phyloP scores from a whole-genome alignment of 2,113 vertebrate species.

The Spilogale gracilis region DNA sequence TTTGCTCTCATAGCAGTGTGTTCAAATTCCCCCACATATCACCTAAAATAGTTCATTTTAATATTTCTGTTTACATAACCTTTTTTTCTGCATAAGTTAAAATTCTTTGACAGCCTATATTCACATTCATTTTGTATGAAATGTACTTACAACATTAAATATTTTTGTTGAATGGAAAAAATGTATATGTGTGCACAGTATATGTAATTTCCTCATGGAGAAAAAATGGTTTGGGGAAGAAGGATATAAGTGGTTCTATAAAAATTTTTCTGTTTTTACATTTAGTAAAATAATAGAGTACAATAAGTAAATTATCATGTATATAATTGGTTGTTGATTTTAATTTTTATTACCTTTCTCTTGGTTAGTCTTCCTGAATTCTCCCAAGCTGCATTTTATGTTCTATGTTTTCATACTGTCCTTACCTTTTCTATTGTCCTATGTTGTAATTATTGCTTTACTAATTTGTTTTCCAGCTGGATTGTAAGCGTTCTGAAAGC shows the following conservation, averaged over 20 bases:
- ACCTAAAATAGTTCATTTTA: background rate
- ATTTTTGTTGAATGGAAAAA: background rate
- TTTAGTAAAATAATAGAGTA: background rate
- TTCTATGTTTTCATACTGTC: background rate
- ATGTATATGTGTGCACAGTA: background rate
- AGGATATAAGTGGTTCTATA: background rate
- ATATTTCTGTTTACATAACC: background rate
- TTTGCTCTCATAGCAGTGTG: background rate
- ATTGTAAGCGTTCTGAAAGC: conserved; percentile 19
- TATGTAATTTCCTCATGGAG: background rate
- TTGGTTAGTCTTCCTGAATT: background rate
- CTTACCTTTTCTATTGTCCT: background rate
- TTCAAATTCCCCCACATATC: background rate
- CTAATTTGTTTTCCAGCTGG: background rate
- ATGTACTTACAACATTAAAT: conserved; percentile 1
- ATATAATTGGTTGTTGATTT: background rate
- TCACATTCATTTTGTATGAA: background rate
- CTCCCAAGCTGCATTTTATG: background rate
- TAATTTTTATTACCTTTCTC: background rate
- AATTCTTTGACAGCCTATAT: conserved; percentile 5
- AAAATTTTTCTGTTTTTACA: background rate
- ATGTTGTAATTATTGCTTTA: background rate
- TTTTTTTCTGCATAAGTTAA: conserved; percentile 21
- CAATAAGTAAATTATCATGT: background rate
- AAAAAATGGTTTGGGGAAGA: background rate